Base-by-base conservation (phyloP, 35 echinoderm and acorn worm species). In the Eucidaris tribuloides region DNA sequence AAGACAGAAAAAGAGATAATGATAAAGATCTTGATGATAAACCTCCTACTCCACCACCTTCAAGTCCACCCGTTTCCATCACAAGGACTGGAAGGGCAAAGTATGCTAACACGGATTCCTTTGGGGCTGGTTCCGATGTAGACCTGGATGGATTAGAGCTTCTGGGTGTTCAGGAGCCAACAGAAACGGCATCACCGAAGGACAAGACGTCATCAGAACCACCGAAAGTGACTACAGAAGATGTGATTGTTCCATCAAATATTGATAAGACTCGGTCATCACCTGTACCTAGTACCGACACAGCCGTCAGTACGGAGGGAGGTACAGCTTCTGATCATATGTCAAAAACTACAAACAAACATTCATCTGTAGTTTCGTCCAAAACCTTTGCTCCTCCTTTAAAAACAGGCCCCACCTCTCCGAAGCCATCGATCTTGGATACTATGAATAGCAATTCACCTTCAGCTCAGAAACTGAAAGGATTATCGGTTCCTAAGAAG, bases 401-500 rank as follows among this genome's bases (percentile, higher is more conserved):
- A 5, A 88, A 79, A 56, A 30, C 61, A 20, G 61, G 76, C 30
- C 34, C 39, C 17, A 62, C 57, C 65, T 44, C 85, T 32, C 3
- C 37, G 27, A 88, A 88, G 39, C 85, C 85, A 81, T 88, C 85
- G 1, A 88, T 81, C 34, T 42, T 88, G 24, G 77, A 88, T 13
- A 46, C 33, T 70, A 42, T 84, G 41, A 66, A 88, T 57, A 63
- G 71, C 31, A 27, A 37, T 15, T 23, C 79, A 32, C 61, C 58
- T n/a, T 45, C 59, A 74, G 77, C 46, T 57, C 83, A 61, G 49
- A 90, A 77, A 82, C 42, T 89, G 19, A 89, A 89, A 55, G 87
- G 87, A 27, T 82, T 94, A 19, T 89, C 92, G 23, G 92, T 94
- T 23, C 92, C 92, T 28, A 94, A 94, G 87, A 90, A 88, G 42